Base-by-base conservation (phyloP, 2,888 invertebrate species). In the Corbicula japonica region DNA sequence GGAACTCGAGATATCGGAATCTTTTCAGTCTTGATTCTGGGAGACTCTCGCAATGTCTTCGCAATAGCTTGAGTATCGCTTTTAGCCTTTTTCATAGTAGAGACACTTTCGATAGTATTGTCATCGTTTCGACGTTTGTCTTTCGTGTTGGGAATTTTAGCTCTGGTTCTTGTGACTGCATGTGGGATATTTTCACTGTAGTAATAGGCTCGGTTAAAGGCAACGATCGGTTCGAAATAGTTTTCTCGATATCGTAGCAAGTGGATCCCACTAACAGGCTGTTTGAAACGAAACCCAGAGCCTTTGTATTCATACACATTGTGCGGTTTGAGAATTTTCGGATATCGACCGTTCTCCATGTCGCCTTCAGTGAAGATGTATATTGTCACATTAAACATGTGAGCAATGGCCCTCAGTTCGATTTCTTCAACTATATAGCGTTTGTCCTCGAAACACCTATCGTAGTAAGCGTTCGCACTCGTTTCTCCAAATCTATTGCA, bases 311-410 rank as follows among this genome's bases (percentile, higher is more conserved):
- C n/a, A 15, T 38, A 15, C 38, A 38, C 56, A 21, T 56, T 32
- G 32, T 26, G 56, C 6, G 34, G 30, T n/a, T 30, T 34, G 1
- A 61, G 2, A 21, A 61, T 61, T 21, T 61, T 23, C 4, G 61
- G 61, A 23, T 35, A 15, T 61, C 26, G 10, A 61, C 61, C 38
- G 8, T n/a, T 38, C 10, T 12, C 10, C 15, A 61, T 26, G 26
- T 10, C 38, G 2, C 41, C 61, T 2, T 23, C 32, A 10, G 21
- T 12, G 12, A 61, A 61, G n/a, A 61, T 15, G 23, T 41, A 61
- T 10, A 61, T 61, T 1, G 41, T 35, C 10, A 61, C 28, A 5
- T 61, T 21, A 21, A 61, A 61, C 23, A 44, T 18, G 26, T 61
- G 38, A 18, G 41, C 61, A 35, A 61, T 4, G 4, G 30, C 56